Base-by-base conservation (phyloP, 1,140 invertebrate species). In the Galendromus occidentalis region DNA sequence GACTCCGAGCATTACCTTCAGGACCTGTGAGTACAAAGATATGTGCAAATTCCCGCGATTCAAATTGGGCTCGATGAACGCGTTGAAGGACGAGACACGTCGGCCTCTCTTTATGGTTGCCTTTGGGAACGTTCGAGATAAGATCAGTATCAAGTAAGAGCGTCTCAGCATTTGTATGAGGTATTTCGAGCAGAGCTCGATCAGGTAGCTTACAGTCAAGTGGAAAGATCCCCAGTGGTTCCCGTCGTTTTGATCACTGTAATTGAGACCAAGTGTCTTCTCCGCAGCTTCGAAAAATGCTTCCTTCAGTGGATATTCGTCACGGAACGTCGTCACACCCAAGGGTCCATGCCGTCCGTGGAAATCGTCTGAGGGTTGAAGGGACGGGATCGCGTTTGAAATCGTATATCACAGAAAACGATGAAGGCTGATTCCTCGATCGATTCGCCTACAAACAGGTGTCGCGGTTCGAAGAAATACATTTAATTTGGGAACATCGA, bases 231-330 rank as follows among this genome's bases (percentile, higher is more conserved):
- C 14, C 22, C 51, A 59, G 33, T 59, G 51, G 51, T 59, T 17
- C 14, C 22, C 22, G 33, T 59, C 51, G 22, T 59, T 59, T 5
- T 59, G 51, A 33, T 59, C 51, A 59, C 51, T 59, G 51, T 59
- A 20, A 5, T 59, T 2, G 22, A 59, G 22, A 14, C 51, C 51
- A 1, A 59, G 14, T 4, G 14, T 14, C 20, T 59, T 4, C 25
- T 59, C 51, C 14, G 33, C 14, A 1, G 22, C 51, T 22, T 59
- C 25, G 51, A 59, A 59, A 5, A 25, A 2, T 5, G 22, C 51
- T 6, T 2, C 9, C 33, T 59, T 59, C 14, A 59, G 14, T 14
- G 22, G 51, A 33, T 59, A 25, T 14, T 14, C 17, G 6, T 59
- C 51, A 22, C 22, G 51, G 51, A 29, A 33, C 33, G 51, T 59